These are phyloP conservation scores for Eospalax fontanierii DNA, from an alignment of 2,797 vertebrate species.

Conservation along the genomic window DNA sequence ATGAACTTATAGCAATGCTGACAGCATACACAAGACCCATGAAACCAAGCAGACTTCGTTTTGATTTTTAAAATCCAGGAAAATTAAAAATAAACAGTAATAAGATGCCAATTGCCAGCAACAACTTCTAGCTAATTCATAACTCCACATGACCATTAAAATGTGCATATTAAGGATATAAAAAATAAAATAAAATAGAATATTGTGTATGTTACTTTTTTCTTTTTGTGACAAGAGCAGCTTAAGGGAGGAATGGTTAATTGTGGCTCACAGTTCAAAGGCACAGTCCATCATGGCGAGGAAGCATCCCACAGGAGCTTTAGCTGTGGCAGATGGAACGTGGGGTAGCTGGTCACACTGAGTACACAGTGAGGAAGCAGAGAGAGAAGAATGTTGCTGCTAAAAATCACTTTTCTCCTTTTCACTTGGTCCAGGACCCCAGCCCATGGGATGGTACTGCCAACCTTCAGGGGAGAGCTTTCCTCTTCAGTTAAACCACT, in stretches of 20 bases:
- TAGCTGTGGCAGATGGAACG: too few relatives aligned
- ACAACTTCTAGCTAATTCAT: background rate
- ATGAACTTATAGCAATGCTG: too few relatives aligned
- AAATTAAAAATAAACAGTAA: constrained; percentile 13
- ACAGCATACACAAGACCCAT: too few relatives aligned
- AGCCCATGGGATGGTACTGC: background rate
- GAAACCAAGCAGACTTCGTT: background rate
- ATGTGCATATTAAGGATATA: constrained; percentile 26
- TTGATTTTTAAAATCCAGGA: background rate
- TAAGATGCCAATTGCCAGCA: background rate
- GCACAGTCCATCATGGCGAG: background rate
- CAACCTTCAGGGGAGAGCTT: background rate
- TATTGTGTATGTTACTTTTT: background rate
- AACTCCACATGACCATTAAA: background rate
- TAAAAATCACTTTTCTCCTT: background rate
- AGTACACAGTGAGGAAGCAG: background rate
- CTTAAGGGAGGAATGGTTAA: background rate
- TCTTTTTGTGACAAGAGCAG: background rate
- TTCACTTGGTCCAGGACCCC: background rate
- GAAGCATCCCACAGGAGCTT: background rate
- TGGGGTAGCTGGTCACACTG: background rate
- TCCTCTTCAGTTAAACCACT: background rate
- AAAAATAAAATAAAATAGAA: background rate
- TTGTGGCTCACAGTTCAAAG: background rate
- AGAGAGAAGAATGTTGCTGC: background rate